phyloP scores from a whole-genome alignment of 2,113 vertebrate species.

The Aspiorhynchus laticeps region DNA sequence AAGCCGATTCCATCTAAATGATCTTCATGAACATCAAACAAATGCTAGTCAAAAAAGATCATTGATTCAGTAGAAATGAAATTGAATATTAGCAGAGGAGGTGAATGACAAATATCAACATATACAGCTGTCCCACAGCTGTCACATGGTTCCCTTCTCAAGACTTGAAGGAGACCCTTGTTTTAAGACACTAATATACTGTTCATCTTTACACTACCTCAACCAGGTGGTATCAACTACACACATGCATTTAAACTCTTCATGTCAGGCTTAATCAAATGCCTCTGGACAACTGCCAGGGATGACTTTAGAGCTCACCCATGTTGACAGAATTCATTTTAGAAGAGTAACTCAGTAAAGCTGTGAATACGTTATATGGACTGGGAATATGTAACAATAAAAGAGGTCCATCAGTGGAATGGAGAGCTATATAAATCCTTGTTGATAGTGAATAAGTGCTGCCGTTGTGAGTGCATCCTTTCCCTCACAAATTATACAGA shows the following conservation, averaged over 20 bases:
- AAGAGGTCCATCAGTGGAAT: slow-evolving; percentile 31
- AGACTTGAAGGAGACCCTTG: slow-evolving; percentile 45
- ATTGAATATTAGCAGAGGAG: slow-evolving; percentile 17
- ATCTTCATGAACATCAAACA: neutral
- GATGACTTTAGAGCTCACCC: neutral
- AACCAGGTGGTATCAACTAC: slow-evolving; percentile 8
- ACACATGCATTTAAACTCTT: slow-evolving; percentile 14
- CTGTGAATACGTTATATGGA: neutral
- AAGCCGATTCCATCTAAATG: too few species aligned
- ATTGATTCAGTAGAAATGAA: slow-evolving; percentile 1
- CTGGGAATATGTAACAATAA: neutral
- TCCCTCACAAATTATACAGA: slow-evolving; percentile 46
- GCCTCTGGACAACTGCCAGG: neutral
- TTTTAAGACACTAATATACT: slow-evolving; percentile 39
- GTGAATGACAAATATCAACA: slow-evolving; percentile 31
- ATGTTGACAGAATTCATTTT: neutral
- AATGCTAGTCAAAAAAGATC: neutral
- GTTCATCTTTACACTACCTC: slow-evolving; percentile 23
- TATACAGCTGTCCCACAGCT: slow-evolving; percentile 39
- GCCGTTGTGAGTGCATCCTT: slow-evolving; percentile 30
- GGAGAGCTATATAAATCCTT: slow-evolving; percentile 47
- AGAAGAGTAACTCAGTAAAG: neutral
- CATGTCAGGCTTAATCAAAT: slow-evolving; percentile 28
- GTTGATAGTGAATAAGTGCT: slow-evolving; percentile 46
- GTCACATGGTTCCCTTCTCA: neutral